phyloP scores from a whole-genome alignment of 2,113 vertebrate genomes.

The Solea senegalensis region DNA sequence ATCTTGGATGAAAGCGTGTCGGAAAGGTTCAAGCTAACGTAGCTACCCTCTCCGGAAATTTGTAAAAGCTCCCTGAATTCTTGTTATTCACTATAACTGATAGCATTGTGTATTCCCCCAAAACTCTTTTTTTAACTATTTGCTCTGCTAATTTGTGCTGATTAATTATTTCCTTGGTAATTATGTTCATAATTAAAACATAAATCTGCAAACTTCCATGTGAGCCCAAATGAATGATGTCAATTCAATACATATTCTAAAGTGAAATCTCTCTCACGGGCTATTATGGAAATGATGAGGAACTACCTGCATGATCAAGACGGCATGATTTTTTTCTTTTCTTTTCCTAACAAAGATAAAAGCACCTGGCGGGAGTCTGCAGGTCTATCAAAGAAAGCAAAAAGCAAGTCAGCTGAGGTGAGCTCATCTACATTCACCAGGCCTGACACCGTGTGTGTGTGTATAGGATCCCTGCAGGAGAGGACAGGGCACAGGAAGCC shows the following conservation, averaged over 20 bases:
- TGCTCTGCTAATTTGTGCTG: conserved; percentile 66
- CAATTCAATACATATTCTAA: conserved; percentile 9
- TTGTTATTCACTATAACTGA: conserved; percentile 54
- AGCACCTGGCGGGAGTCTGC: conserved; percentile 10
- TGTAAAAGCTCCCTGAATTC: not conserved
- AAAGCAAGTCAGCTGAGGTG: conserved; percentile 50
- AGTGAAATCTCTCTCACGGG: conserved; percentile 14
- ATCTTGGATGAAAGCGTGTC: too few species aligned
- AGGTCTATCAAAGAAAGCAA: conserved; percentile 18
- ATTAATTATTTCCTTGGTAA: conserved; percentile 70
- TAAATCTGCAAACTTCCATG: conserved; percentile 57
- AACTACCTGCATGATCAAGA: conserved; percentile 22
- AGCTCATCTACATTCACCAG: conserved; percentile 72
- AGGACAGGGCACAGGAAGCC: conserved; percentile 65
- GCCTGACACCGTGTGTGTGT: conserved; percentile 19
- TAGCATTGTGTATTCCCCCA: conserved; percentile 49
- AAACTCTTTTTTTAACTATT: conserved; percentile 48
- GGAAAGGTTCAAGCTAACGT: too few species aligned
- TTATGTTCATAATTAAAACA: conserved; percentile 68
- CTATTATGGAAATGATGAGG: not conserved
- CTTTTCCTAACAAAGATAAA: conserved; percentile 47
- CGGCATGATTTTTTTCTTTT: conserved; percentile 10
- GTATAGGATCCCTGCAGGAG: conserved; percentile 53
- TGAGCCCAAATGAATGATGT: conserved; percentile 39
- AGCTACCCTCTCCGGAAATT: too few species aligned